Percentiles rank a stretch among this genome's conserved stretches.
These are phyloP conservation scores for Oscheius onirici DNA, from an alignment of 2,888 invertebrate genomes.

Conservation along the genomic window DNA sequence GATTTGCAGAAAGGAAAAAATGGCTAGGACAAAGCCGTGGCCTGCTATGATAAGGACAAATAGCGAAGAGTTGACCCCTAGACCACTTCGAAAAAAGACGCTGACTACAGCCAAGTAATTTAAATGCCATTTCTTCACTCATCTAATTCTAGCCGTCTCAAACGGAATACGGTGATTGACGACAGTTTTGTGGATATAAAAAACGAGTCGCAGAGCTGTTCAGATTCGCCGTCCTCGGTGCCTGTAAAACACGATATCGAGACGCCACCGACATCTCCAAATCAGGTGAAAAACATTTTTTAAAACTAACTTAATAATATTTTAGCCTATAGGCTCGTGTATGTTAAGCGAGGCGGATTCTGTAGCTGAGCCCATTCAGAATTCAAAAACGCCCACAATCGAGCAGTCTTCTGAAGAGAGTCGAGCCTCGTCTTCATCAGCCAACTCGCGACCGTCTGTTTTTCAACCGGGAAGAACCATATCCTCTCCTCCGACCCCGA, in stretches of 20 bases:
- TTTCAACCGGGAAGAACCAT: background rate
- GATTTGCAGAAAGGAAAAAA: no score
- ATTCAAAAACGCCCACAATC: background rate
- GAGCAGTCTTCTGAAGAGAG: background rate
- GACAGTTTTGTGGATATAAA: no score
- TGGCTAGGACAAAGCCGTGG: no score
- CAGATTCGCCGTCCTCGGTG: no score
- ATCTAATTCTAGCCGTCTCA: no score
- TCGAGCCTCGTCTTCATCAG: background rate
- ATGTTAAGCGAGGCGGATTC: background rate
- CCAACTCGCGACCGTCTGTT: background rate
- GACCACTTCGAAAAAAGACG: no score
- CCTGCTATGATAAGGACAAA: no score
- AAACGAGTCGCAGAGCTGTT: no score
- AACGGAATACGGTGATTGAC: no score
- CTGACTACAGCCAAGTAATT: no score
- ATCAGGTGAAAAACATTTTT: background rate
- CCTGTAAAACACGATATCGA: background rate
- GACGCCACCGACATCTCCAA: background rate
- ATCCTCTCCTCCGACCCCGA: slow-evolving; percentile 5
- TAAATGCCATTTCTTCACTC: no score
- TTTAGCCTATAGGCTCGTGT: background rate
- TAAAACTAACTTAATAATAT: background rate
- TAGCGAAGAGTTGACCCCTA: no score
- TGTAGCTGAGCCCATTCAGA: background rate